A percentile compares a stretch with the other conserved stretches of the same genome.
These are phyloP conservation scores for Cerceris rybyensis DNA, from an alignment of 2,888 invertebrate genomes.

Conservation along the genomic window DNA sequence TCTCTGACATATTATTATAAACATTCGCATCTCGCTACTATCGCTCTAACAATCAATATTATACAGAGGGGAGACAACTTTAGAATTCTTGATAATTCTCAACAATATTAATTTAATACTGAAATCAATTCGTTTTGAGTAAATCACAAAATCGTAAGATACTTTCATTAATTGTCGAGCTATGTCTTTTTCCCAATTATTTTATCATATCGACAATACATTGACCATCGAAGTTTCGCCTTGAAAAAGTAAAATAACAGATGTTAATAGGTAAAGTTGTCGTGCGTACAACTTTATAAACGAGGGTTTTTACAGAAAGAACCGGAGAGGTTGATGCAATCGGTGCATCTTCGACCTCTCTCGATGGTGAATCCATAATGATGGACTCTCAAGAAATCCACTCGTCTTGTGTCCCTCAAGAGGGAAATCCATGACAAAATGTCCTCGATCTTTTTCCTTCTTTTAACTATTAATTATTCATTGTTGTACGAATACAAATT, in stretches of 20 bases:
- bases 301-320: constrained; percentile 1
- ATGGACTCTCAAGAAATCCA: constrained; percentile 4
- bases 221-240: neutral
- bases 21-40: no score
- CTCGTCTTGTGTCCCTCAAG: neutral
- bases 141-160: neutral
- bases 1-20: no score
- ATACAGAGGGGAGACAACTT: no score
- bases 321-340: neutral
- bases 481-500: neutral
- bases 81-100: no score
- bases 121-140: no score
- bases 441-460: neutral
- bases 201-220: neutral
- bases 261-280: constrained; percentile 23
- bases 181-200: no score
- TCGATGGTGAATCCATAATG: constrained; percentile 20
- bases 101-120: no score
- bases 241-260: neutral
- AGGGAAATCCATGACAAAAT: neutral
- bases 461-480: neutral
- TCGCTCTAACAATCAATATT: no score
- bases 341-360: constrained; percentile 7
- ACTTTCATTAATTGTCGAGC: neutral
- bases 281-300: constrained; percentile 23